These are phyloP conservation scores for Ganaspis brasiliensis DNA, from an alignment of 2,888 invertebrate genomes.

Conservation along the genomic window DNA sequence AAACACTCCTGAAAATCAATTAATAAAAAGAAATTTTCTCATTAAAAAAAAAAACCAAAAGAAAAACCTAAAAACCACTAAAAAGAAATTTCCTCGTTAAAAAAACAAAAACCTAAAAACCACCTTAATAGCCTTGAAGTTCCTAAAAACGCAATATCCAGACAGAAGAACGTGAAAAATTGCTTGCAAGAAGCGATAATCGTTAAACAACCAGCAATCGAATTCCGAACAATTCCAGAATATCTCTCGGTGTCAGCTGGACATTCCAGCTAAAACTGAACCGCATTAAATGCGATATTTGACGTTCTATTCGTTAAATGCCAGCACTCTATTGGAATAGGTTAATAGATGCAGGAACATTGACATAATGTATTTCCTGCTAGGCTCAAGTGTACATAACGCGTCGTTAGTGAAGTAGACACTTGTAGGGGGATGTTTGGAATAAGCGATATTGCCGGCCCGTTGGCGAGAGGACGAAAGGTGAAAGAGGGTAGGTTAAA, in stretches of 20 bases:
- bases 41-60: too few relatives aligned
- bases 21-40: too few relatives aligned
- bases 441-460: too few relatives aligned
- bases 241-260: conserved; percentile 3
- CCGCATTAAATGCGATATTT: background rate
- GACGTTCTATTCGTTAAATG: background rate
- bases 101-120: background rate
- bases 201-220: background rate
- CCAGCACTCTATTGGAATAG: background rate
- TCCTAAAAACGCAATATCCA: conserved; percentile 6
- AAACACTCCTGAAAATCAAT: too few relatives aligned
- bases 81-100: too few relatives aligned
- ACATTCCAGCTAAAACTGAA: background rate
- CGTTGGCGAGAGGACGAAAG: background rate
- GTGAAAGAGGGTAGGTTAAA: conserved; percentile 32
- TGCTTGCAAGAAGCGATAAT: conserved; percentile 5
- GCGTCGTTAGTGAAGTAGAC: conserved; percentile 11
- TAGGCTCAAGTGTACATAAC: background rate
- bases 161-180: background rate
- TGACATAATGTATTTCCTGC: background rate
- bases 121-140: background rate
- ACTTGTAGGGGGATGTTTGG: too few relatives aligned
- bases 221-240: conserved; percentile 6
- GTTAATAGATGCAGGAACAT: background rate
- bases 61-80: too few relatives aligned